These are phyloP conservation scores for Eudemis profundana DNA, from an alignment of 2,888 invertebrate species.

Conservation along the genomic window DNA sequence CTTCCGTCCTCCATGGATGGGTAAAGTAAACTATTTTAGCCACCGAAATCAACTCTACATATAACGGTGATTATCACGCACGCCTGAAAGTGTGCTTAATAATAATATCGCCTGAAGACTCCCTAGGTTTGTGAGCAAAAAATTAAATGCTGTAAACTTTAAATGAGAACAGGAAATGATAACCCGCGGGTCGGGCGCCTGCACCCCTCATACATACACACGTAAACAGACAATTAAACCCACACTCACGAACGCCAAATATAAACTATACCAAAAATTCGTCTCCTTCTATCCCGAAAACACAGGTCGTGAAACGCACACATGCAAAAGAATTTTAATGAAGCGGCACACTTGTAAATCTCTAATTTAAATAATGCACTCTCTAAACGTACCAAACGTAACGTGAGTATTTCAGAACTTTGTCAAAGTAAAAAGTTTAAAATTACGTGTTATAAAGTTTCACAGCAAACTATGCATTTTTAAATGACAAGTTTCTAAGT, in stretches of 20 bases:
- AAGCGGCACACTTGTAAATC: conserved; percentile 29
- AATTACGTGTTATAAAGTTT: neutral
- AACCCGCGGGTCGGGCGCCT: conserved; percentile 79
- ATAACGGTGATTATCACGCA: conserved; percentile 31
- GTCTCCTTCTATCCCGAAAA: conserved; percentile 38
- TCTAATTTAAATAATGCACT: conserved; percentile 31
- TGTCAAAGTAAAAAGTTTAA: neutral
- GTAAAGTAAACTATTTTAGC: conserved; percentile 12
- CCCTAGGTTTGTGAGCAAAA: conserved; percentile 64
- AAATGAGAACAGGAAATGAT: conserved; percentile 85
- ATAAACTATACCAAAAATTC: conserved; percentile 37
- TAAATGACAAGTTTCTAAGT: neutral
- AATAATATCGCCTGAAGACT: conserved; percentile 57
- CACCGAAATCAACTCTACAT: conserved; percentile 23
- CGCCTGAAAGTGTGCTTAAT: conserved; percentile 36
- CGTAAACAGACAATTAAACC: conserved; percentile 44
- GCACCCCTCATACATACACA: conserved; percentile 54
- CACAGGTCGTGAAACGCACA: conserved; percentile 35
- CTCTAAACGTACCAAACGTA: neutral
- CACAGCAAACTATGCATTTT: neutral
- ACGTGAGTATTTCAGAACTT: neutral
- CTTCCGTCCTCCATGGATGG: conserved; percentile 21
- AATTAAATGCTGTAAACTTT: conserved; percentile 80
- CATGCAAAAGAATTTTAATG: conserved; percentile 38
- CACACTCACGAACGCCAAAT: conserved; percentile 42